These are phyloP conservation scores for Malaclemys terrapin DNA, from an alignment of 2,113 vertebrate genomes.

Conservation along the genomic window DNA sequence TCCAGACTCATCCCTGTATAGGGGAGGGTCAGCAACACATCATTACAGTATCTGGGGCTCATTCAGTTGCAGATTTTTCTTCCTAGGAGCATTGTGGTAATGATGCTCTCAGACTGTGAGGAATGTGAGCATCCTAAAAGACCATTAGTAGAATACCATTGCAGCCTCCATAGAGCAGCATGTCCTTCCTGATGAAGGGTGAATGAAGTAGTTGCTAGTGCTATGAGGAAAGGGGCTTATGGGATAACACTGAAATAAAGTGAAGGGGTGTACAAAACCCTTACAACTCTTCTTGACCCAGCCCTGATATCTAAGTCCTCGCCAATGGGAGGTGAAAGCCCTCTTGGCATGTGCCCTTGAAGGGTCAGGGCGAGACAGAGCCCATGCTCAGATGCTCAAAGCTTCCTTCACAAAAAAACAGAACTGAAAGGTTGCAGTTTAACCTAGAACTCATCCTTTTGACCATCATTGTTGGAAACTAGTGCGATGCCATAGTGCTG, in stretches of 20 bases:
- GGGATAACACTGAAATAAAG: background rate
- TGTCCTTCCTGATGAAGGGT: background rate
- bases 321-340: background rate
- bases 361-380: background rate
- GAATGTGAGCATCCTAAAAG: background rate
- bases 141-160: background rate
- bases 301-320: background rate
- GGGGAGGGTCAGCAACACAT: background rate
- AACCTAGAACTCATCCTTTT: background rate
- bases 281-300: background rate
- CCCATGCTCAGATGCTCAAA: background rate
- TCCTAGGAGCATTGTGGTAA: background rate
- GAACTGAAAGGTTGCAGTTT: background rate
- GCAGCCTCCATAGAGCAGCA: background rate
- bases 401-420: background rate
- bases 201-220: background rate
- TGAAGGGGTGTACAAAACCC: background rate
- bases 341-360: background rate
- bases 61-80: background rate
- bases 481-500: background rate
- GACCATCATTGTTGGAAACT: background rate
- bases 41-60: fast-evolving
- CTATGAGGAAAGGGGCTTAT: background rate
- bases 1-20: fast-evolving
- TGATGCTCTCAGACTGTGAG: background rate